Base-by-base conservation (phyloP, 1,140 invertebrate genomes). In the Heliconius hermathena region DNA sequence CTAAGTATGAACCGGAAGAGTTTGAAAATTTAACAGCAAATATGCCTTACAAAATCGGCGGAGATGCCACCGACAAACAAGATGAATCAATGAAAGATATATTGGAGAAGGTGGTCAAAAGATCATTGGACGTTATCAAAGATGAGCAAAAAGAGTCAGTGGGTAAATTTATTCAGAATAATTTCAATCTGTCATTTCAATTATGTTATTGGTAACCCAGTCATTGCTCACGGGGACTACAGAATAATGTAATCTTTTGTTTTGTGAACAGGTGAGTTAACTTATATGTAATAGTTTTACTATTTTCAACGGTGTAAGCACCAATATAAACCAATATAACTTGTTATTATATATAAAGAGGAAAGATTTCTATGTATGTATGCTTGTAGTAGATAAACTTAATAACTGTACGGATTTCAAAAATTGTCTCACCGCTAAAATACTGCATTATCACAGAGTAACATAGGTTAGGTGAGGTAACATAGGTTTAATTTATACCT, bases 221-320 rank as follows among this genome's bases (percentile, higher is more conserved):
- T 91, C 0, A 71, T 93, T 3, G 76, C 76, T 5, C 92, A 93
- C 33, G 90, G 89, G 3, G 91, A 93, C 74, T 93, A 84, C 71
- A 85, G 90, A 66, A 73, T 87, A 9, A 93, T n/a, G 89, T 38
- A 93, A 93, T 66, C 73, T 93, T 20, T 29, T 93, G 71, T 88
- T 89, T 49, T 85, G 77, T 66, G 75, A 70, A 38, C 22, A 85
- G 83, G 90, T 81, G n/a, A 76, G 80, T 73, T 20, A 4, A 16
- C 41, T 16, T 46, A 46, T 46, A 16, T 46, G 41, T 46, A 46
- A 13, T 9, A 20, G 36, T 46, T 46, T 71, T 22, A 57, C 8
- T 60, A 11, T 60, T 22, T 36, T 36, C 6, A 36, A 6, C 5
- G 6, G 33, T 36, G 6, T 36, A 6, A 36, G 33, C 33, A 6